These are phyloP conservation scores for Drosophila fungiperda DNA, from an alignment of 2,888 invertebrate genomes.

Conservation along the genomic window DNA sequence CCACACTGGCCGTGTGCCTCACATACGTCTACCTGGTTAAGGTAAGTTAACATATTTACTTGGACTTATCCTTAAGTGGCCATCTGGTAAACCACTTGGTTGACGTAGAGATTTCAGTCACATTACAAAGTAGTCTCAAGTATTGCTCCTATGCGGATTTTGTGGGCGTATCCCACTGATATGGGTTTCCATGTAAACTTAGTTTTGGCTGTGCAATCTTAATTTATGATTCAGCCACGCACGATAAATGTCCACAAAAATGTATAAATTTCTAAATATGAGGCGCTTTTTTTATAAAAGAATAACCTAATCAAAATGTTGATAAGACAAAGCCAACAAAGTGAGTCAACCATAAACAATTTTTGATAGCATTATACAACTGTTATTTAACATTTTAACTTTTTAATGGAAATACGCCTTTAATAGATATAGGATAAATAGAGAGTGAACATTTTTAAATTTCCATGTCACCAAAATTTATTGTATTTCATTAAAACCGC, in stretches of 20 bases:
- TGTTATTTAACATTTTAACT: background rate
- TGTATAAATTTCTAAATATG: slow-evolving; percentile 31
- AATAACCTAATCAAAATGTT: slow-evolving; percentile 37
- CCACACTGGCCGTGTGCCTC: slow-evolving; percentile 95
- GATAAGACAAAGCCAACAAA: slow-evolving; percentile 36
- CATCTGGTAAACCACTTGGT: slow-evolving; percentile 6
- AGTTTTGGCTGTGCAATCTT: slow-evolving; percentile 13
- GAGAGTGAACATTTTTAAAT: no score
- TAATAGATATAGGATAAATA: background rate
- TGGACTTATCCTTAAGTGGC: slow-evolving; percentile 1
- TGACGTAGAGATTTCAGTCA: slow-evolving; percentile 43
- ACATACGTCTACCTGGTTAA: slow-evolving; percentile 96
- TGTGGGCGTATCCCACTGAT: slow-evolving; percentile 37
- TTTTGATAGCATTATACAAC: slow-evolving; percentile 13
- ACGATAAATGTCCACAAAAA: background rate
- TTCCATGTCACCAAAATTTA: background rate
- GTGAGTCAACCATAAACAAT: slow-evolving; percentile 37
- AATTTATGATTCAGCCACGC: slow-evolving; percentile 42
- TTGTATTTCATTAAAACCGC: background rate
- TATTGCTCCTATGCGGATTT: slow-evolving; percentile 47
- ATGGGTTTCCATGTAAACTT: slow-evolving; percentile 1
- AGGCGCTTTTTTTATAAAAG: slow-evolving; percentile 24
- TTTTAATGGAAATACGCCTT: background rate
- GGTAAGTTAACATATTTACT: slow-evolving; percentile 85
- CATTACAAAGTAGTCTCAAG: slow-evolving; percentile 50